Base-by-base conservation (phyloP, 2,797 vertebrate genomes). In the Microctenopoma lineatum region DNA sequence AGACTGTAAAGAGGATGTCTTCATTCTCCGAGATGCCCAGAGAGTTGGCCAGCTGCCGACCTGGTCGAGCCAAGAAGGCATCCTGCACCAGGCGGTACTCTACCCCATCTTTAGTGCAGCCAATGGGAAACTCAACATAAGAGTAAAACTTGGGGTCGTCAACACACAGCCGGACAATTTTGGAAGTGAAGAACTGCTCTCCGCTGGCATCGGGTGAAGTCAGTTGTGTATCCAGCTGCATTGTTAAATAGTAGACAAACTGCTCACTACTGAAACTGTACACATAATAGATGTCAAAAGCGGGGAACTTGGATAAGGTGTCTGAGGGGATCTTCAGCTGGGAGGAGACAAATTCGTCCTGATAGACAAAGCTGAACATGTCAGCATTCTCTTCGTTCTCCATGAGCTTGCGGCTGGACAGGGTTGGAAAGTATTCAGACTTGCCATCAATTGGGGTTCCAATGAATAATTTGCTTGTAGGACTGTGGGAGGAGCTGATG, bases 341-440 rank as follows among this genome's bases (percentile, higher is more conserved):
- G 0, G 98, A 99, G 0, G 98, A 99, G 16, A 99, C 97, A 73
- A 99, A 99, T 80, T 99, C 98, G 0, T 99, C 98, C 92, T 99
- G 97, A 84, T 99, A 99, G 77, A 99, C 98, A 0, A 99, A 99
- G 90, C 98, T 97, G 72, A 99, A 99, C 98, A 99, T 99, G 90
- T 99, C 98, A 0, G 97, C 97, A 0, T 99, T 96, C 90, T 99
- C 98, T 88, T 99, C 98, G 0, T 97, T 98, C 83, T 94, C 94
- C 97, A 97, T 97, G 80, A 99, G 94, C 73, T 98, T 97, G 68
- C 98, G 96, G 84, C 98, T 99, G 66, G 98, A 99, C 15, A 99
- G 90, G 0, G 98, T 99, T 44, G 98, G 98, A 84, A 99, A 99
- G 85, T 99, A 99, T 79, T 99, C 98, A 0, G 98, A 99, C 79